Evolutionary conservation across 2,113 vertebrate genomes (phyloP), one percentile per base, ranked within the genome.

Genomic region (Ascaphus truei): DNA sequence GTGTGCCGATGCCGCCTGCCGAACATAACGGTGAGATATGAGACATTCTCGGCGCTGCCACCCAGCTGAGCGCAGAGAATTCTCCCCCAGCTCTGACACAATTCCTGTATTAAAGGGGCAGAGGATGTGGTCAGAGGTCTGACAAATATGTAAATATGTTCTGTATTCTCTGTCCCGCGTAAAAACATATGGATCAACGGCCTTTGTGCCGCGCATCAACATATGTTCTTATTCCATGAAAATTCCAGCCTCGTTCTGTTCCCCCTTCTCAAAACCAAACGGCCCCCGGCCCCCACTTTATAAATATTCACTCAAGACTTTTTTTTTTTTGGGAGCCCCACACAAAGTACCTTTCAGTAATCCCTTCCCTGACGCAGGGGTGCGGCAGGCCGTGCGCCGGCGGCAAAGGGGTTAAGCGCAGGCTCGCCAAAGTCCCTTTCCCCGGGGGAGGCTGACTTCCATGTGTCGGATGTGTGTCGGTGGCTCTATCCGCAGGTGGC

Each of bases 401-500:
- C 37, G 20, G 7, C 16, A 18, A 1, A 18, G 41, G 20, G 41
- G 41, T 13, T 39, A 13, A 39, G 0, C 0, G 5, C 13, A 12
- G 18, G 23, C 30, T 1, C 0, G 23, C 18, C 2, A 0, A 1
- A 7, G n/a, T 23, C 66, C 51, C 33, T 1, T 0, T 26, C 68
- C 4, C 34, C 1, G 1, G n/a, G n/a, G n/a, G n/a, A 8, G 3
- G 68, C 58, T 41, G 2, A 41, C 37, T 0, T 50, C 52, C 1
- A 2, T 11, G 62, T 0, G 0, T 3, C 1, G 13, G 11, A 48
- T 9, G 55, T 13, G 26, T 48, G 33, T 51, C n/a, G n/a, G 18
- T 50, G 30, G 53, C 43, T n/a, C n/a, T 58, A 30, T 39, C 67
- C 34, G 47, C 67, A 61, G 67, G 56, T 61, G 67, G 33, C 33